Evolutionary conservation across 1,140 invertebrate genomes (phyloP).

Genomic region (Pteromalus puparum): DNA sequence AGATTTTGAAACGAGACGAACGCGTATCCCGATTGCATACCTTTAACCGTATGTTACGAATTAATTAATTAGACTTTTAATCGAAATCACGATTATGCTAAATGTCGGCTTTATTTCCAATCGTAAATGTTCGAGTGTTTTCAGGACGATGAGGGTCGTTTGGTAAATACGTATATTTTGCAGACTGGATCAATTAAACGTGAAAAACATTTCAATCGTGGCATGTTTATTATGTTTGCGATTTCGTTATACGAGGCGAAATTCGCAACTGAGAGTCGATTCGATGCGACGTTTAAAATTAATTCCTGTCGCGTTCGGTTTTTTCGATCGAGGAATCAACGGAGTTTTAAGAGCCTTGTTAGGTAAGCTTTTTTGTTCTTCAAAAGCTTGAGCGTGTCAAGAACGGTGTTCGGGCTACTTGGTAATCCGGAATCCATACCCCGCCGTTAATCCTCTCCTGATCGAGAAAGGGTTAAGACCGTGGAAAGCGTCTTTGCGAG

Average conservation of each 20-base stretch:
- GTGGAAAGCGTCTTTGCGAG: constrained; percentile 53
- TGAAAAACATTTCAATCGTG: background rate
- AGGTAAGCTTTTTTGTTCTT: background rate
- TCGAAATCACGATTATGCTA: too few species aligned
- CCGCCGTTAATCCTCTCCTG: constrained; percentile 49
- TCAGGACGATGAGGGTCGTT: too few species aligned
- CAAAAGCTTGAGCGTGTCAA: constrained; percentile 11
- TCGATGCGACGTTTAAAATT: background rate
- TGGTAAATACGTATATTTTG: too few species aligned
- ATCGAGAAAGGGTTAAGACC: constrained; percentile 63
- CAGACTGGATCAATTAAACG: background rate
- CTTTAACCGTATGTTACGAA: too few species aligned
- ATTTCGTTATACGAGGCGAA: too few species aligned
- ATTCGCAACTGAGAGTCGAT: background rate
- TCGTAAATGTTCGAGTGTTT: too few species aligned
- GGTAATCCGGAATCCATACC: constrained; percentile 53
- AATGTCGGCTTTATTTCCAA: too few species aligned
- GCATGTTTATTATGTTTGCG: too few species aligned
- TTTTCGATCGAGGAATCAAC: background rate
- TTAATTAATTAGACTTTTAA: too few species aligned
- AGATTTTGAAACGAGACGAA: constrained; percentile 2
- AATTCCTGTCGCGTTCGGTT: background rate
- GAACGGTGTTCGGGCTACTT: constrained; percentile 46
- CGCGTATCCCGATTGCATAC: too few species aligned
- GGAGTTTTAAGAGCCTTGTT: background rate